Evolutionary conservation across 2,113 vertebrate species (phyloP), one percentile per base, ranked within the genome.

Genomic region (Perca schrenkii): DNA sequence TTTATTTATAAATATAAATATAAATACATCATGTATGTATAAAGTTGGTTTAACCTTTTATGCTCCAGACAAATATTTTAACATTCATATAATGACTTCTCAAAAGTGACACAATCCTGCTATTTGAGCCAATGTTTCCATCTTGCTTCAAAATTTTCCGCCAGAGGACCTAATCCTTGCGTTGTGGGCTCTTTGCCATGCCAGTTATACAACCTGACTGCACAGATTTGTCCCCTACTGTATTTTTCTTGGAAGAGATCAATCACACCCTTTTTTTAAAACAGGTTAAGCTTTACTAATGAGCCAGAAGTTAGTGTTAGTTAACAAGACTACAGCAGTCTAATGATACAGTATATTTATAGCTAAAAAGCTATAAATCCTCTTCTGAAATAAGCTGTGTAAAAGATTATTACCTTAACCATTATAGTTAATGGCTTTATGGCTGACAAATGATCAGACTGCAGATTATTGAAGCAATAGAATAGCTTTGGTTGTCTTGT

Each of bases 251-350:
- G 85, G 57, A 82, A 83, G 22, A 71, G 80, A 77, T 86, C 86
- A 74, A 77, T 91, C 91, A 79, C 90, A 88, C 87, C 90, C 86
- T 80, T 81, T 43, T 74, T 83, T 72, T 69, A 21, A 52, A 86
- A 78, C 78, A 77, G 69, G 62, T 82, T 88, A 61, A 25, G 56
- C 82, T 85, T 87, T 74, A 82, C 75, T 92, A 84, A 85, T 40
- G 36, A 82, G 73, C 81, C 88, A 85, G 84, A 68, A 77, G 58
- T 84, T 85, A 68, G 74, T 89, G 78, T 93, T 84, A 83, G 86
- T 92, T 90, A 86, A 93, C 87, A 91, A 43, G 75, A 80, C 25
- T 77, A 57, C 61, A 82, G 80, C 84, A 76, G 84, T 77, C 71
- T 86, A 83, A 78, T 83, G 82, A 86, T 88, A 28, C 28, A 28